phyloP scores from a whole-genome alignment of 2,797 vertebrate species.

The Falco concolor region DNA sequence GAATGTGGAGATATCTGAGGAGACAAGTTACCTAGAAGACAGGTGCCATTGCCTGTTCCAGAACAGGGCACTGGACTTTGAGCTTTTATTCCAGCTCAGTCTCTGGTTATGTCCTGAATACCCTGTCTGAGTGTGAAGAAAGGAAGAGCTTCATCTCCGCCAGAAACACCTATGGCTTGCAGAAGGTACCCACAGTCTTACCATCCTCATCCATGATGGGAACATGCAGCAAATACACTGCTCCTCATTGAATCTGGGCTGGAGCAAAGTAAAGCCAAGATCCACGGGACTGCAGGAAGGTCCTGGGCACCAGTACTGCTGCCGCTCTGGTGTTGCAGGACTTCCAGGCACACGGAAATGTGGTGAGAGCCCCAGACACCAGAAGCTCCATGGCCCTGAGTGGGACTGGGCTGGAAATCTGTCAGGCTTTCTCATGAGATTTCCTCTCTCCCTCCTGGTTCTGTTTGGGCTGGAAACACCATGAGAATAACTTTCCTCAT shows the following conservation, averaged over 20 bases:
- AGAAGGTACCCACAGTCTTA: neutral
- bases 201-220: neutral
- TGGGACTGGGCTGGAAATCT: neutral
- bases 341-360: neutral
- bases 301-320: neutral
- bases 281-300: neutral
- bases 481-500: conserved; percentile 59
- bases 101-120: neutral
- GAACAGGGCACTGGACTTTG: neutral
- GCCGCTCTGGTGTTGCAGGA: neutral
- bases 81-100: neutral
- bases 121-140: neutral
- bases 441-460: conserved; percentile 52
- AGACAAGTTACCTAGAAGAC: neutral
- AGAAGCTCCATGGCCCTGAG: neutral
- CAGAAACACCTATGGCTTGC: neutral
- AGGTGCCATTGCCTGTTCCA: neutral
- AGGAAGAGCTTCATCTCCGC: neutral
- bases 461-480: conserved; percentile 53
- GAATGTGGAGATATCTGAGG: neutral
- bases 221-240: neutral
- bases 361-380: neutral
- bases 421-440: conserved; percentile 51
- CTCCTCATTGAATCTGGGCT: neutral
- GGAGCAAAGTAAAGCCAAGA: neutral